Percentiles rank a stretch among this genome's conserved stretches.
These are phyloP conservation scores for Eupithecia subumbrata DNA, from an alignment of 2,888 invertebrate species.

Conservation along the genomic window DNA sequence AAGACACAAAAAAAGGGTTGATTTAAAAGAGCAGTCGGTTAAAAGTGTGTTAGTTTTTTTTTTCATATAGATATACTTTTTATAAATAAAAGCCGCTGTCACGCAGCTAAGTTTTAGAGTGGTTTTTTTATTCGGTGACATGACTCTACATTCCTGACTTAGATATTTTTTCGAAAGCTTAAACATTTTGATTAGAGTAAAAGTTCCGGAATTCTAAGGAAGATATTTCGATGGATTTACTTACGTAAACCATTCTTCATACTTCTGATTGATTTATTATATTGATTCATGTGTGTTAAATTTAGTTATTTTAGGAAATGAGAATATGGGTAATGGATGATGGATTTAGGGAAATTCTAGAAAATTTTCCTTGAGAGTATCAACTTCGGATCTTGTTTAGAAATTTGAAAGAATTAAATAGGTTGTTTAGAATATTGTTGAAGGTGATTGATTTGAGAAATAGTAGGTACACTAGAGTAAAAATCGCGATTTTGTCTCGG, in stretches of 20 bases:
- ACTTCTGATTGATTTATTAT: constrained; percentile 21
- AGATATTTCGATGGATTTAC: background rate
- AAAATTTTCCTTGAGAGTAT: background rate
- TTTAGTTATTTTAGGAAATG: constrained; percentile 24
- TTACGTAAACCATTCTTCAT: background rate
- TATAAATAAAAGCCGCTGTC: background rate
- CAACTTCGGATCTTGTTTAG: background rate
- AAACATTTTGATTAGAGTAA: background rate
- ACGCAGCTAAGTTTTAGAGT: background rate
- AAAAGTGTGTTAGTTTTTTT: background rate
- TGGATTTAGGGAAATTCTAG: constrained; percentile 21
- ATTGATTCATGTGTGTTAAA: constrained; percentile 15
- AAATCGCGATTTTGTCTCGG: background rate
- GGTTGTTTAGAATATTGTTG: background rate
- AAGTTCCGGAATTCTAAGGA: background rate
- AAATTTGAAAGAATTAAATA: background rate
- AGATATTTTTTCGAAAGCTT: background rate
- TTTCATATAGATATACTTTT: background rate
- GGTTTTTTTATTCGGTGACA: background rate
- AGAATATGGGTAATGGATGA: constrained; percentile 12
- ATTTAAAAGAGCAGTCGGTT: background rate
- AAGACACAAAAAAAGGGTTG: background rate
- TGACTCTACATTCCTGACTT: background rate
- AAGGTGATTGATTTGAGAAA: background rate
- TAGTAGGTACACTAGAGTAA: background rate